Percentiles rank a stretch among this genome's conserved stretches.
These are phyloP conservation scores for Lasioglossum baleicum DNA, from an alignment of 1,140 invertebrate species.

Conservation along the genomic window DNA sequence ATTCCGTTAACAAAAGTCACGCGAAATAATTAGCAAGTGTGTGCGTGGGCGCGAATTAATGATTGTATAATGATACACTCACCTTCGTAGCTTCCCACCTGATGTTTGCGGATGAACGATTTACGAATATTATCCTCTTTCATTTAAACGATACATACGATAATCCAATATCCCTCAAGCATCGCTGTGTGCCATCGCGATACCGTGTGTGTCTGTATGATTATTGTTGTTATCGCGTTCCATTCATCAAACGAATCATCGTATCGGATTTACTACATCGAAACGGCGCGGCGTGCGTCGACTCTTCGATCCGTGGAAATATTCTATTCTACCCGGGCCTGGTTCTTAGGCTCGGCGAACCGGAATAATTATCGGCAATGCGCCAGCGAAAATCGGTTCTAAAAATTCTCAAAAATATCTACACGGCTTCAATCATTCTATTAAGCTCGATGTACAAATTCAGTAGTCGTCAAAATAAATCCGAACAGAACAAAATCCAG, in stretches of 20 bases:
- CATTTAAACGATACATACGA: conserved; percentile 57
- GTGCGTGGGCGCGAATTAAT: conserved; percentile 27
- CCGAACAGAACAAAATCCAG: too few relatives aligned
- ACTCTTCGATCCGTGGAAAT: not conserved
- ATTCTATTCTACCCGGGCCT: too few relatives aligned
- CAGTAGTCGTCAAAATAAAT: too few relatives aligned
- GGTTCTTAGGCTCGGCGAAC: not conserved
- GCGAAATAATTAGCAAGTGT: conserved; percentile 38
- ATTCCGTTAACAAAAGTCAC: conserved; percentile 46
- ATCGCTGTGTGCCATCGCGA: conserved; percentile 43
- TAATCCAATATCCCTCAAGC: conserved; percentile 53
- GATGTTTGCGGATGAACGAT: conserved; percentile 52
- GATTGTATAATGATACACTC: conserved; percentile 48
- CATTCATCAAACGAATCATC: not conserved
- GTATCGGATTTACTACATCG: conserved; percentile 6
- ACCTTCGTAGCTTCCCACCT: conserved; percentile 33
- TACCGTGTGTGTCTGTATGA: conserved; percentile 15
- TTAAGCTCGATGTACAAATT: too few relatives aligned
- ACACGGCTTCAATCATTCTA: too few relatives aligned
- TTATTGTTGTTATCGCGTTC: conserved; percentile 30
- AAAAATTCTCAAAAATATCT: too few relatives aligned
- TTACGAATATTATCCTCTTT: conserved; percentile 54
- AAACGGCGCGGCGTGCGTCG: not conserved
- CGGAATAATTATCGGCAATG: too few relatives aligned
- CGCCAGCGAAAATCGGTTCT: too few relatives aligned